Conservation (phyloP, 2,888 invertebrate genomes). For the Aricia artaxerxes region DNA sequence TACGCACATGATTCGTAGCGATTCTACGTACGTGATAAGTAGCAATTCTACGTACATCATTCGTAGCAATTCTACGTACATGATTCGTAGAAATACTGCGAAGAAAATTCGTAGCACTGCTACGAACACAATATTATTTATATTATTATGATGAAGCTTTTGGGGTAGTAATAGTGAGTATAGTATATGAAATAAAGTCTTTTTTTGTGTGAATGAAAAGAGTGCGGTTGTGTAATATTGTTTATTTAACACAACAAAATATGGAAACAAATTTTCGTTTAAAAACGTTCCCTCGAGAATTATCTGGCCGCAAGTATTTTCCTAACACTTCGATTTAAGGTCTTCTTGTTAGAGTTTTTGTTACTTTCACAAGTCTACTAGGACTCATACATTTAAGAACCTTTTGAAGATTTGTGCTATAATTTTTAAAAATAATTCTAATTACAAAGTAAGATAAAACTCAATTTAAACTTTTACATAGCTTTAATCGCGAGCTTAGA, state of each 20-base stretch:
- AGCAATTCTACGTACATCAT: neutral
- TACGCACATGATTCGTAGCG: too few species aligned
- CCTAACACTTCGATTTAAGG: neutral
- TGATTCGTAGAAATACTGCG: too few species aligned
- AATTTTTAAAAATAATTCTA: neutral
- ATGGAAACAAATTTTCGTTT: neutral
- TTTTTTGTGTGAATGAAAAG: too few species aligned
- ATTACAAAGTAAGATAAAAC: neutral
- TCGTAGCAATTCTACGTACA: neutral
- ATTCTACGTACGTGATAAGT: too few species aligned
- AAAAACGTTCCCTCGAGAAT: neutral
- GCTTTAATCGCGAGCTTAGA: too few species aligned
- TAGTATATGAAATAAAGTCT: too few species aligned
- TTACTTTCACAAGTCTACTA: neutral
- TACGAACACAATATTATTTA: neutral
- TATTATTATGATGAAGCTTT: neutral
- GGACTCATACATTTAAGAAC: neutral
- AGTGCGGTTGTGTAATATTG: neutral
- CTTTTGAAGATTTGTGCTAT: neutral
- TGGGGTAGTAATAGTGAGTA: too few species aligned
- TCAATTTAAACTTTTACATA: too few species aligned
- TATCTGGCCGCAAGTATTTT: neutral
- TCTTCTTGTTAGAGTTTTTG: neutral
- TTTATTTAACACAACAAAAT: neutral
- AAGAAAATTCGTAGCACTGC: neutral